phyloP scores from a whole-genome alignment of 2,113 vertebrate genomes.

The Rhinolophus ferrumequinum region DNA sequence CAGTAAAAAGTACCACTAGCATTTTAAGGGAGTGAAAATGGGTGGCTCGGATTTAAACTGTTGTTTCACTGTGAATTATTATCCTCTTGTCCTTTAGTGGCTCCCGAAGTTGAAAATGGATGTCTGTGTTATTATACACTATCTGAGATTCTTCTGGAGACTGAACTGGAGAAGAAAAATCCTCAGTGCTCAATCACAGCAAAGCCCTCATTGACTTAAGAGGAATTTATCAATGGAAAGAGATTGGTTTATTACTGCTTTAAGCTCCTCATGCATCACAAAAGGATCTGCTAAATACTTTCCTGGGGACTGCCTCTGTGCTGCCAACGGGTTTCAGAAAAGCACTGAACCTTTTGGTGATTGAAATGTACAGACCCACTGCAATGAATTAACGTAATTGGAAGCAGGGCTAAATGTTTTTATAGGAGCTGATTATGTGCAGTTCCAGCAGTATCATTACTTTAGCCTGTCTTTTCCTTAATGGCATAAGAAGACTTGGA shows the following conservation, averaged over 20 bases:
- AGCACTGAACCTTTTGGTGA: constrained; percentile 47
- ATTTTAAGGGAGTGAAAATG: background rate
- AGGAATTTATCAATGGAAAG: constrained; percentile 69
- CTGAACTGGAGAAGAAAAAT: constrained; percentile 65
- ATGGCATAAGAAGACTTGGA: constrained; percentile 39
- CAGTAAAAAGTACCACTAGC: background rate
- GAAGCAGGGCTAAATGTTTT: constrained; percentile 70
- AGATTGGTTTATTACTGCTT: constrained; percentile 67
- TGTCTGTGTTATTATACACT: constrained; percentile 22
- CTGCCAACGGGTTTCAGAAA: constrained; percentile 56
- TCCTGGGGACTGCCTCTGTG: constrained; percentile 40
- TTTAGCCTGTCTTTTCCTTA: constrained; percentile 62
- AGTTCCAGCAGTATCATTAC: constrained; percentile 66
- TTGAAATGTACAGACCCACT: constrained; percentile 50
- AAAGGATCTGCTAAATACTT: constrained; percentile 78
- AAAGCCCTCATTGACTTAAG: constrained; percentile 65
- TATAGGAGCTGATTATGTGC: constrained; percentile 58
- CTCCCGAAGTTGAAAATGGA: constrained; percentile 39
- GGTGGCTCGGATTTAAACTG: constrained; percentile 9
- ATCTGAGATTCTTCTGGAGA: constrained; percentile 55
- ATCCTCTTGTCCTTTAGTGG: background rate
- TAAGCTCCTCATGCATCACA: constrained; percentile 53
- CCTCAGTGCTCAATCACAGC: constrained; percentile 35
- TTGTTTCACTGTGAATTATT: constrained; percentile 57
- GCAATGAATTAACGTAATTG: constrained; percentile 72